Evolutionary conservation across 2,113 vertebrate species (phyloP).

Genomic region (Notarius lentiginosus): DNA sequence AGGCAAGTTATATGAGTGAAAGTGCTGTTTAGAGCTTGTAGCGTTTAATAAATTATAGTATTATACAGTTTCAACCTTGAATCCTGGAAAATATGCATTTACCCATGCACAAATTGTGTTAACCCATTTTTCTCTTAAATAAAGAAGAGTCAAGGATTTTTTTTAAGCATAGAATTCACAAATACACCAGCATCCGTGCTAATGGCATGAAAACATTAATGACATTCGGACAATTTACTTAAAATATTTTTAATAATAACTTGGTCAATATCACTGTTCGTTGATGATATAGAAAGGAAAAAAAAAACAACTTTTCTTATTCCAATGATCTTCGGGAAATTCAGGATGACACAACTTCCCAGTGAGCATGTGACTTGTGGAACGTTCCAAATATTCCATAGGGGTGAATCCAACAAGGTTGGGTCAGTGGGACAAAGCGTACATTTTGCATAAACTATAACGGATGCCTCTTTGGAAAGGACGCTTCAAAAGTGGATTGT

Average conservation of each 20-base stretch:
- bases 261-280: neutral
- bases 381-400: neutral
- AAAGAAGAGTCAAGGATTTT: neutral
- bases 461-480: neutral
- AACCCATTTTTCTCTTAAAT: neutral
- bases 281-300: neutral
- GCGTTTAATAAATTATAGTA: neutral
- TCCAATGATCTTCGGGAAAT: neutral
- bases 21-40: neutral
- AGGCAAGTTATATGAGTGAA: conserved; percentile 67
- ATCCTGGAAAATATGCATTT: neutral
- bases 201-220: neutral
- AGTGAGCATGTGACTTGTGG: neutral
- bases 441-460: neutral
- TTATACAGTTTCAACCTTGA: neutral
- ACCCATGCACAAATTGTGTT: neutral
- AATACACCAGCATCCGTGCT: neutral
- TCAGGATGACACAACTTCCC: neutral
- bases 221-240: neutral
- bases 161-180: neutral
- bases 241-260: neutral
- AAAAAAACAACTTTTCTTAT: neutral
- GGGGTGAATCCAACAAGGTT: neutral
- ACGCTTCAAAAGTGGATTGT: neutral
- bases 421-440: neutral